A percentile compares a stretch with the other conserved stretches of the same genome.
These are phyloP conservation scores for Bradysia coprophila DNA, from an alignment of 1,140 invertebrate species.

Conservation along the genomic window DNA sequence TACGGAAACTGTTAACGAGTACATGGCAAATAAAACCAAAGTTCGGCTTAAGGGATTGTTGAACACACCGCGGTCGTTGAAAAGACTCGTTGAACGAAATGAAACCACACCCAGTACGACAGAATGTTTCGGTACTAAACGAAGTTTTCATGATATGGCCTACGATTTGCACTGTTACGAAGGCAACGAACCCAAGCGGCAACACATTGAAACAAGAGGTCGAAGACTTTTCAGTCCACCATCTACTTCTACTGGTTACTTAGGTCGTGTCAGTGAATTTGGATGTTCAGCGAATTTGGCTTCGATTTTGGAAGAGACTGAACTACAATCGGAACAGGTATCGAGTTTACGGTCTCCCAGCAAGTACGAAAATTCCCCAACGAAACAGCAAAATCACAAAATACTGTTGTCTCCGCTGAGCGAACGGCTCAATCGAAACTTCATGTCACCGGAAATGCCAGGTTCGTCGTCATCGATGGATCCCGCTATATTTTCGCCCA, in stretches of 20 bases:
- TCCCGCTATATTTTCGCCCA: conserved; percentile 34
- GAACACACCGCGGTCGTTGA: conserved; percentile 27
- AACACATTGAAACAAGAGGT: conserved; percentile 22
- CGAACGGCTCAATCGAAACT: conserved; percentile 3
- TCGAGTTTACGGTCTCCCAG: not conserved
- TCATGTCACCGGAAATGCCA: not conserved
- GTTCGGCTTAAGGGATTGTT: conserved; percentile 24
- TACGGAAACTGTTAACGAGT: conserved; percentile 26
- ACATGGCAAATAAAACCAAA: conserved; percentile 6
- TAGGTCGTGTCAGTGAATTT: not conserved
- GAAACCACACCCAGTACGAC: conserved; percentile 18
- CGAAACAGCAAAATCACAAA: not conserved
- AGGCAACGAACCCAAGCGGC: conserved; percentile 17
- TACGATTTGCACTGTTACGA: conserved; percentile 7
- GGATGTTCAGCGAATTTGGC: not conserved
- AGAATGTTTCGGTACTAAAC: conserved; percentile 14
- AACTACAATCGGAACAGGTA: conserved; percentile 7
- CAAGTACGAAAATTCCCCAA: not conserved
- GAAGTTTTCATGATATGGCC: conserved; percentile 18
- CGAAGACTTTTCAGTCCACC: conserved; percentile 22
- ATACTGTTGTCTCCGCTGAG: conserved; percentile 12
- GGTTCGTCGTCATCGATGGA: conserved; percentile 5
- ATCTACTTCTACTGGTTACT: not conserved
- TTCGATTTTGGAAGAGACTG: conserved; percentile 5
- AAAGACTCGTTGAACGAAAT: conserved; percentile 22